Evolutionary conservation across 2,888 invertebrate species (phyloP).

Genomic region (Polylopha cassiicola): DNA sequence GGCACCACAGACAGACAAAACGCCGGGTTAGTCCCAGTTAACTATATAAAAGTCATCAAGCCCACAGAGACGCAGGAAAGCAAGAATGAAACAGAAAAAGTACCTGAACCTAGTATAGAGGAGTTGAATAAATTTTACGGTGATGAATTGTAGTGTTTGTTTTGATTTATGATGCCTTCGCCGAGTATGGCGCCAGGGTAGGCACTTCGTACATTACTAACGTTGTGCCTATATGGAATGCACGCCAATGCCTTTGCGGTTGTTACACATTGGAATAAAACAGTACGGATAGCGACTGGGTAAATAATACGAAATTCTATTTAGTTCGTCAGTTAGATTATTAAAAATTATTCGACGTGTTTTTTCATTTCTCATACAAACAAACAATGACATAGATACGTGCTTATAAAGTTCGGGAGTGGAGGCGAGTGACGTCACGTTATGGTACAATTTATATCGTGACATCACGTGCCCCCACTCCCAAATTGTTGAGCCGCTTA

Average conservation of each 20-base stretch:
- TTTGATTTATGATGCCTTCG: not conserved
- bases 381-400: no score
- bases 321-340: constrained; percentile 4
- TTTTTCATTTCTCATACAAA: not conserved
- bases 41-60: constrained; percentile 71
- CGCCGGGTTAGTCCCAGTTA: constrained; percentile 81
- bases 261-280: no score
- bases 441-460: no score
- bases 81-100: constrained; percentile 23
- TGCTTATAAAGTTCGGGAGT: no score
- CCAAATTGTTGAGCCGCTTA: no score
- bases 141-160: constrained; percentile 34
- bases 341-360: not conserved
- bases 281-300: no score
- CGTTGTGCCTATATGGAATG: no score
- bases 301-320: not conserved
- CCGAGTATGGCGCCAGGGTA: no score
- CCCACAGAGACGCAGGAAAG: constrained; percentile 28
- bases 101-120: constrained; percentile 19
- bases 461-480: no score
- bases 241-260: no score
- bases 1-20: constrained; percentile 76
- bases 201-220: no score
- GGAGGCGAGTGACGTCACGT: no score
- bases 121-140: constrained; percentile 38